Evolutionary conservation across 1,140 invertebrate species (phyloP), one percentile per base, ranked within the genome.

Genomic region (Orussus abietinus): DNA sequence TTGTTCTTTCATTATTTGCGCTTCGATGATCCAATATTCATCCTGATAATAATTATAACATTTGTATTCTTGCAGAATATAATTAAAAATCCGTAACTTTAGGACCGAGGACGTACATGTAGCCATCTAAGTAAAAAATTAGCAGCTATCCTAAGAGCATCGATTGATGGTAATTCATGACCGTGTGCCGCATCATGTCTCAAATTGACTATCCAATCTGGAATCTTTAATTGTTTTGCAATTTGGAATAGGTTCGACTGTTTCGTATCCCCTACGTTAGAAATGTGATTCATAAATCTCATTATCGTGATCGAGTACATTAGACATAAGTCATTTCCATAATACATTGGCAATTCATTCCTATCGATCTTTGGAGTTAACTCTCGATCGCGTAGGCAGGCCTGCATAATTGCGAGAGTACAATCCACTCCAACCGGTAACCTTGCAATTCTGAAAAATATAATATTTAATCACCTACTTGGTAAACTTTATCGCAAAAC

Each of bases 361-460:
- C 19, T 57, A 9, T 53, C 44, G 22, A 62, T 64, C 36, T 64
- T 64, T 21, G 47, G 49, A 28, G 45, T 64, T 53, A 55, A 64
- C 41, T 68, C 62, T 13, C 51, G 35, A 44, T 79, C 75, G 41
- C 70, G 53, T 2, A 77, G 34, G 13, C 59, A 64, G 3, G 82
- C 81, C 67, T 84, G 77, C n/a, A 85, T 56, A 26, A 86, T 59
- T 12, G 70, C 74, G 19, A 83, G 56, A 3, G 83, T 83, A 13
- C 81, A 81, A 55, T 86, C 83, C 13, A 84, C 75, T 2, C 81
- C 83, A 17, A 80, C 75, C 9, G 83, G 80, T 43, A 87, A 55
- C 44, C 77, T 75, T n/a, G 80, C 77, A 41, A 77, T 76, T 42
- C 83, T 74, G 41, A 41, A 48, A 47, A 45, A 26, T 33, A 10